These are phyloP conservation scores for Cirrhinus mrigala DNA, from an alignment of 2,797 vertebrate species.

Conservation along the genomic window DNA sequence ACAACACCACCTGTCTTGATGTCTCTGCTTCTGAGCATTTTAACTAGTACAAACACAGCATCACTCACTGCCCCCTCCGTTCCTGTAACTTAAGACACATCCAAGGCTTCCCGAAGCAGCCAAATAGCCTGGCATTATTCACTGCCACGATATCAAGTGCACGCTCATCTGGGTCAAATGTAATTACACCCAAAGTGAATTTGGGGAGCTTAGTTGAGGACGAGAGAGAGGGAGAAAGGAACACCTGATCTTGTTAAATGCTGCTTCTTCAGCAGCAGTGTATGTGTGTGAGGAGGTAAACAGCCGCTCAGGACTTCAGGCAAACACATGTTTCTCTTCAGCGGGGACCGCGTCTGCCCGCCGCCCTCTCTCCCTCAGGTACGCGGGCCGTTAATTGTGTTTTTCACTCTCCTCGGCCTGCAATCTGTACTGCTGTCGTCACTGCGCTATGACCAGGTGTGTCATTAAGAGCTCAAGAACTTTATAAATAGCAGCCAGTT, in stretches of 20 bases:
- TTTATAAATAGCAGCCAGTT: conserved; percentile 26
- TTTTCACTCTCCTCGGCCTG: conserved; percentile 38
- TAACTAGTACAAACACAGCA: conserved; percentile 27
- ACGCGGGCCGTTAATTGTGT: conserved; percentile 50
- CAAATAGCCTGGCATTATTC: conserved; percentile 35
- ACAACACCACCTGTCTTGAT: conserved; percentile 18
- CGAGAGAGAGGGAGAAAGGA: conserved; percentile 18
- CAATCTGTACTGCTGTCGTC: conserved; percentile 53
- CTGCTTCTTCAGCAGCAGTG: conserved; percentile 28
- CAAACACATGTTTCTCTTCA: conserved; percentile 58
- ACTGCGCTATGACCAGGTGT: conserved; percentile 47
- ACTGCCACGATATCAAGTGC: conserved; percentile 14
- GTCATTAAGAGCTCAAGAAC: conserved; percentile 49
- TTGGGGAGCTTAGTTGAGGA: conserved; percentile 20
- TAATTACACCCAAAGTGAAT: conserved; percentile 50
- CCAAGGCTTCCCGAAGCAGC: conserved; percentile 22
- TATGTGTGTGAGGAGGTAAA: conserved; percentile 49
- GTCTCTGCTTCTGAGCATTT: not conserved
- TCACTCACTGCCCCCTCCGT: not conserved
- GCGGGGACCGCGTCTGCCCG: conserved; percentile 33
- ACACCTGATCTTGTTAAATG: conserved; percentile 50
- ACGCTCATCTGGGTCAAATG: conserved; percentile 34
- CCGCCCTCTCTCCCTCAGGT: conserved; percentile 14
- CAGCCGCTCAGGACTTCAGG: conserved; percentile 46
- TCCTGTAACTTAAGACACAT: conserved; percentile 21